Conservation (phyloP, 2,888 invertebrate genomes). For the Hypercompe scribonia region DNA sequence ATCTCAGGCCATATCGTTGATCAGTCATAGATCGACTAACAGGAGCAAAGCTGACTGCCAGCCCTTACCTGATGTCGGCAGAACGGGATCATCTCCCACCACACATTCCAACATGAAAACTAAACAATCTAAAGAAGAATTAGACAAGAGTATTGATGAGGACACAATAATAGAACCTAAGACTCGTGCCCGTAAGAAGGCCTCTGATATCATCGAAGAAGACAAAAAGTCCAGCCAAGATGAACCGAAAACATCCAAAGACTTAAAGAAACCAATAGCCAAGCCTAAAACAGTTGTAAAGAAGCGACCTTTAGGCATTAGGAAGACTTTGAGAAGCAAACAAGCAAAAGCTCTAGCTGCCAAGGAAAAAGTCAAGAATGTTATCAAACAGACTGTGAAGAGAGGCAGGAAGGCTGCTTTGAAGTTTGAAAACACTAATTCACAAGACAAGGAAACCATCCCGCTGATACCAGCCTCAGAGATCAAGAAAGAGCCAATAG, state of each 20-base stretch:
- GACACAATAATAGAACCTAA: constrained; percentile 79
- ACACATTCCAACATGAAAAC: constrained; percentile 86
- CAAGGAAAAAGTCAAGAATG: constrained; percentile 76
- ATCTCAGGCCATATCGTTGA: constrained; percentile 48
- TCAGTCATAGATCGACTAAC: constrained; percentile 60
- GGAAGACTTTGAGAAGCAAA: constrained; percentile 79
- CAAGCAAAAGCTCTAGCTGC: constrained; percentile 63
- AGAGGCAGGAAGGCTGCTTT: constrained; percentile 73
- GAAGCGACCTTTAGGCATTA: constrained; percentile 80
- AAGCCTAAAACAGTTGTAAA: constrained; percentile 78
- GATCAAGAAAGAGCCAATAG: constrained; percentile 81
- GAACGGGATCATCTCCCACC: constrained; percentile 78
- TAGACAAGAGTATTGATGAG: constrained; percentile 80
- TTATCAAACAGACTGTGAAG: constrained; percentile 68
- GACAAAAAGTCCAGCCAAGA: constrained; percentile 76
- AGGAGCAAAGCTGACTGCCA: constrained; percentile 60
- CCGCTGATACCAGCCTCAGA: constrained; percentile 78
- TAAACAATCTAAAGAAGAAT: constrained; percentile 81
- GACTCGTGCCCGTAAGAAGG: constrained; percentile 82
- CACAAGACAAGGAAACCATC: constrained; percentile 75
- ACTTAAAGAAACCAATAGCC: constrained; percentile 70
- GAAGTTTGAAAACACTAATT: constrained; percentile 66
- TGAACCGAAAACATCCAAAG: constrained; percentile 81
- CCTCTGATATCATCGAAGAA: constrained; percentile 75
- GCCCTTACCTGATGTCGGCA: constrained; percentile 82